Evolutionary conservation across 2,888 invertebrate genomes (phyloP).

Genomic region (Hirtodrosophila histrioides): DNA sequence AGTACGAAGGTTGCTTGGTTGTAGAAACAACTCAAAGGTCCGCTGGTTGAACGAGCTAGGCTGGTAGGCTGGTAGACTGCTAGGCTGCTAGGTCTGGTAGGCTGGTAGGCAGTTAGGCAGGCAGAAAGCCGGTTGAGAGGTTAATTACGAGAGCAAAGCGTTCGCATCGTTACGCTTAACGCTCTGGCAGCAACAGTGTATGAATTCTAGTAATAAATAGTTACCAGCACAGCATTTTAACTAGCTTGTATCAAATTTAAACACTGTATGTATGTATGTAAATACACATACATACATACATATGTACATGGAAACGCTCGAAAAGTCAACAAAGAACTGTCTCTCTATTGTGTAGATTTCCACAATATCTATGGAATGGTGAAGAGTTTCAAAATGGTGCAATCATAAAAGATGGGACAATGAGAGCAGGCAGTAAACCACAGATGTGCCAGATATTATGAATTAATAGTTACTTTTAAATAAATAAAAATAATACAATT

Average conservation of each 20-base stretch:
- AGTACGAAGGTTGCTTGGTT: conserved; percentile 23
- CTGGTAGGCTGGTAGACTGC: conserved; percentile 11
- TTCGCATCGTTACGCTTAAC: conserved; percentile 70
- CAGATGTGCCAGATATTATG: too few species aligned
- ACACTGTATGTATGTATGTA: conserved; percentile 21
- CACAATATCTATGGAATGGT: conserved; percentile 17
- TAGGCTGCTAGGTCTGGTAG: conserved; percentile 15
- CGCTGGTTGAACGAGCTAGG: conserved; percentile 48
- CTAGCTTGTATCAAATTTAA: conserved; percentile 53
- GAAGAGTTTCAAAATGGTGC: neutral
- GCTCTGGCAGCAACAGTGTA: conserved; percentile 43
- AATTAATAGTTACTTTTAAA: too few species aligned
- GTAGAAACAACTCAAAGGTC: conserved; percentile 47
- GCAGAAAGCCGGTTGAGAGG: conserved; percentile 77
- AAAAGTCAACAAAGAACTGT: conserved; percentile 51
- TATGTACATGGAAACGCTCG: conserved; percentile 42
- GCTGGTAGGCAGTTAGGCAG: conserved; percentile 41
- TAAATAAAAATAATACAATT: too few species aligned
- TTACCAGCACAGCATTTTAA: conserved; percentile 30
- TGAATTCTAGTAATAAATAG: conserved; percentile 42
- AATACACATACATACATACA: conserved; percentile 4
- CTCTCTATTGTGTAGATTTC: conserved; percentile 40
- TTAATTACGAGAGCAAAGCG: conserved; percentile 77
- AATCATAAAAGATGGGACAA: too few species aligned
- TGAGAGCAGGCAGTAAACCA: too few species aligned